Base-by-base conservation (phyloP, 2,113 vertebrate genomes). In the Tor tambroides region DNA sequence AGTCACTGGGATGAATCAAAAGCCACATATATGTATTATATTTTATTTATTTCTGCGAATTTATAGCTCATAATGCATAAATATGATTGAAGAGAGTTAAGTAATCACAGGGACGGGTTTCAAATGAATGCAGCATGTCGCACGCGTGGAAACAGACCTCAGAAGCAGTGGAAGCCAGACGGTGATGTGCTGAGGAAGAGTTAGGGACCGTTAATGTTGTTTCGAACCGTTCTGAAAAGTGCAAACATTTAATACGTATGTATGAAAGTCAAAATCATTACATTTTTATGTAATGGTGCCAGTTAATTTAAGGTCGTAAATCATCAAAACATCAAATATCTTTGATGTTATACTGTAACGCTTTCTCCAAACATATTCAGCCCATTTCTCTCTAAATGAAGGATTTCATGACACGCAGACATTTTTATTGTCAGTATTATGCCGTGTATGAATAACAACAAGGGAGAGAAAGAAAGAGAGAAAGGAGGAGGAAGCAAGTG, bases 141-240 rank as follows among this genome's bases (percentile, higher is more conserved):
- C 43, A 5, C 21, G 23, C 23, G 51, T 59, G n/a, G 26, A 67
- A 63, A 80, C 63, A 28, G 21, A 35, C n/a, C 49, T 21, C 56
- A n/a, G 38, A 49, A 54, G 51, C 78, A 49, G 49, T 59, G 77
- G 59, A 78, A 86, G 75, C 43, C 76, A 87, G 30, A 72, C 85
- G 51, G 74, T 61, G 87, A 59, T 32, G 72, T 84, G 49, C 35
- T 38, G 30, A 82, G 41, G 10, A 56, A 77, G 19, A 76, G 43
- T 17, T 69, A 87, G 88, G 88, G 88, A 85, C n/a, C 69, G 35
- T 71, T 80, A 5, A 2, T 17, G 38, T 69, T 71, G 82, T 89
- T 4, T 41, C 0, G 3, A 4, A 51, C 51, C 56, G 1, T 23
- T 6, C 0, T 63, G 35, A 67, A 87, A 86, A 74, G 46, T 46